Base-by-base conservation (phyloP, 2,797 vertebrate species). In the Decapterus maruadsi region DNA sequence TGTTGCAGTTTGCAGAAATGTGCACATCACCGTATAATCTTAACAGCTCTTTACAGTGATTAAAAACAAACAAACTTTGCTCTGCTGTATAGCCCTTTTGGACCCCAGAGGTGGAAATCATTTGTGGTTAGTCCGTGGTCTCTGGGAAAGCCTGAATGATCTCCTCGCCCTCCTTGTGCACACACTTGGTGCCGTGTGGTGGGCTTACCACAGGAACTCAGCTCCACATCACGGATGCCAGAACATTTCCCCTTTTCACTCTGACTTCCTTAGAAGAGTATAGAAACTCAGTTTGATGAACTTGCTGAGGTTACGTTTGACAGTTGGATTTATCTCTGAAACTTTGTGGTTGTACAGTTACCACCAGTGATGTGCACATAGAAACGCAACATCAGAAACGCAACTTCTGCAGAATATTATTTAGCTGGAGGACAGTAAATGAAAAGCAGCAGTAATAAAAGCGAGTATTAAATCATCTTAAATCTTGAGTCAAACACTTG, bases 151-250 rank as follows among this genome's bases (percentile, higher is more conserved):
- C 76, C 72, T 70, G 77, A 77, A 84, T 77, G 68, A 77, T 71
- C 34, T 5, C 46, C 20, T 78, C 13, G 74, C 65, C 66, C 60
- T 6, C 34, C 34, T 17, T 4, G 29, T 62, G 54, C 8, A 6
- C 69, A 59, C 57, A 19, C 54, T 62, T 42, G 2, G 40, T 34
- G 62, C 55, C 12, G 14, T 80, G 70, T 55, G 78, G 75, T 85
- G 75, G 69, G 51, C 48, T 86, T 51, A 82, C 90, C 79, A 88
- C 86, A 88, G 80, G 79, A 90, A 89, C 65, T 80, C 60, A 1
- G 40, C n/a, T 72, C 56, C 14, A 72, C 71, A 62, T 50, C 36
- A 38, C 42, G 36, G 66, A 69, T 43, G 57, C 38, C 58, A 57
- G 63, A 68, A 40, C 10, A 64, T 77, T 77, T 83, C 77, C 78